A percentile compares a stretch with the other conserved stretches of the same genome.
Evolutionary conservation across 2,113 vertebrate species (phyloP).

Genomic region (Mungos mungo): DNA sequence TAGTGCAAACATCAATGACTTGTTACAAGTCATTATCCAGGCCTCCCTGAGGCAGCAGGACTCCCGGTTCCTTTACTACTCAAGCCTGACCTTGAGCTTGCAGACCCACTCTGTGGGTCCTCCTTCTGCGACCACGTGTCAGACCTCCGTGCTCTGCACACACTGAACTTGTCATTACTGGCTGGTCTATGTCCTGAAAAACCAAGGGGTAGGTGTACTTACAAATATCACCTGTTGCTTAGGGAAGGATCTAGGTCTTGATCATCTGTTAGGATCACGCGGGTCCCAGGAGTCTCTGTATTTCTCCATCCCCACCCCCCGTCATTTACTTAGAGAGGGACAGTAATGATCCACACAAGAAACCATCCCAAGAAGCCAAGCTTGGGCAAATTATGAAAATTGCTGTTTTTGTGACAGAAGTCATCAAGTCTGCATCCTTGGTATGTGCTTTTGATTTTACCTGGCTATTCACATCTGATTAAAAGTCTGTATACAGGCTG

Average conservation of each 20-base stretch:
- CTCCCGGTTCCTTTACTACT: neutral
- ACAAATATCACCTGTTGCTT: neutral
- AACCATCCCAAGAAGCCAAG: neutral
- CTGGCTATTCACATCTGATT: neutral
- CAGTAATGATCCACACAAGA: neutral
- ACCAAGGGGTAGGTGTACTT: neutral
- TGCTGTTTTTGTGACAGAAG: neutral
- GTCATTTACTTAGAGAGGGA: neutral
- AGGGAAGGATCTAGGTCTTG: neutral
- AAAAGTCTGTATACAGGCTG: neutral
- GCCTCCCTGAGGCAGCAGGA: neutral
- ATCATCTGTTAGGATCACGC: neutral
- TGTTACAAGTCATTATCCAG: neutral
- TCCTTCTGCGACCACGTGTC: accelerated
- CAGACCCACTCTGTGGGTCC: no score
- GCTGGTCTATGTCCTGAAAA: neutral
- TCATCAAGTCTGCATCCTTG: neutral
- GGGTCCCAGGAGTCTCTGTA: neutral
- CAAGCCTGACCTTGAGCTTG: no score
- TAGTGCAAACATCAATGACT: neutral
- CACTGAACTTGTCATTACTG: accelerated
- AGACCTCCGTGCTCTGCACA: neutral
- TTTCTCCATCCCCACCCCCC: neutral
- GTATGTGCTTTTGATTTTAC: neutral
- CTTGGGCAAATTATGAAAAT: neutral